Evolutionary conservation across 2,113 vertebrate genomes (phyloP), one percentile per base, ranked within the genome.

Genomic region (Oryzias celebensis): DNA sequence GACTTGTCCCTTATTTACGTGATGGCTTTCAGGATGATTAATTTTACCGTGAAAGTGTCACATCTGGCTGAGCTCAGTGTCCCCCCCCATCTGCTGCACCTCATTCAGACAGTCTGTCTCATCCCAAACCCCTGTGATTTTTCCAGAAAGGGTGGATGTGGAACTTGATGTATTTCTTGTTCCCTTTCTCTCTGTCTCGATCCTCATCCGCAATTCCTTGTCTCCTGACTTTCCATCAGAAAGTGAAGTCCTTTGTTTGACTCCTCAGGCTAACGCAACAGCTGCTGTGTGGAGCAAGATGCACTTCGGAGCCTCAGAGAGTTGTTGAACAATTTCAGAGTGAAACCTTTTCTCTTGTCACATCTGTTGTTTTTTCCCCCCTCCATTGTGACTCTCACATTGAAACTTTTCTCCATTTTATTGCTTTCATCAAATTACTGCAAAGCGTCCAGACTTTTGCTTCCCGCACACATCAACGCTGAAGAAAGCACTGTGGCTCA

Each of bases 1-100:
- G 62, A 78, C 72, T 68, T 7, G 47, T 26, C n/a, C 67, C 50
- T 76, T 73, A 76, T 82, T 82, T 76, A 58, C 65, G 58, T 66
- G 58, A 51, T 13, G 14, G 26, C 22, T 42, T 63, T 73, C 44
- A 14, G 22, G 42, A 23, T 67, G 79, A 80, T 77, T 58, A 76
- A 56, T 72, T 76, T 66, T 20, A 62, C 56, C 71, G 20, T 54
- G 52, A 71, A 53, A 44, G 47, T 70, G 80, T 70, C 65, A 67
- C 73, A 68, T 61, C 41, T 55, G 68, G 54, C 62, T 68, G 69
- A 73, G 65, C 68, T 63, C 75, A 46, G 50, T 22, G 53, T 17
- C 72, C 68, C 51, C 24, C n/a, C 20, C n/a, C 42, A 48, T 28
- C 50, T 52, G 44, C 58, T 54, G 43, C 14, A 59, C 46, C 62